These are phyloP conservation scores for Zaprionus ghesquierei DNA, from an alignment of 1,140 invertebrate species.

Conservation along the genomic window DNA sequence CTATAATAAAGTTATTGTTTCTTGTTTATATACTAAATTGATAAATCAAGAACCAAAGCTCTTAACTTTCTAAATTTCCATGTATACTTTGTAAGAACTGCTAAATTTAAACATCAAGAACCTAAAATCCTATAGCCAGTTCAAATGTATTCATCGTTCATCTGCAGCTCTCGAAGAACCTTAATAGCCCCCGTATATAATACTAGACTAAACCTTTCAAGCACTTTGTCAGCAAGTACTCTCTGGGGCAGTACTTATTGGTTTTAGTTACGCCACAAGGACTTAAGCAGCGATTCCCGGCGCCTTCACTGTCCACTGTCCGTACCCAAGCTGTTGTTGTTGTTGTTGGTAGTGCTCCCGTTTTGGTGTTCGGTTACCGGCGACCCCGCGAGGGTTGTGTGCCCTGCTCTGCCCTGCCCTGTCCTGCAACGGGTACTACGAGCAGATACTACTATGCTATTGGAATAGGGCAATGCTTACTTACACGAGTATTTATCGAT, in stretches of 20 bases:
- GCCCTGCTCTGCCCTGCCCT: background rate
- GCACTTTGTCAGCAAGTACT: constrained; percentile 30
- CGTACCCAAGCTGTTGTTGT: background rate
- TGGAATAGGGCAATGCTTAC: constrained; percentile 30
- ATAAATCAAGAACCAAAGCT: too few relatives aligned
- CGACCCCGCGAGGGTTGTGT: constrained; percentile 33
- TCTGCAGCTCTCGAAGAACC: background rate
- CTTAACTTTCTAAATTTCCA: too few relatives aligned
- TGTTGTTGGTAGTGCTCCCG: constrained; percentile 1
- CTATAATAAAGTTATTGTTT: too few relatives aligned
- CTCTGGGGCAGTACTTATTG: constrained; percentile 20
- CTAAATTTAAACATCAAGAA: too few relatives aligned
- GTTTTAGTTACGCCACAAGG: constrained; percentile 37
- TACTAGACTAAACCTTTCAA: constrained; percentile 12
- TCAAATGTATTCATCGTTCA: too few relatives aligned
- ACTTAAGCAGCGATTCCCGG: constrained; percentile 13
- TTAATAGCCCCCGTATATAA: background rate
- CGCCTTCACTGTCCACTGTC: constrained; percentile 1
- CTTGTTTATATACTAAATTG: too few relatives aligned
- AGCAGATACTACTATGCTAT: constrained; percentile 14
- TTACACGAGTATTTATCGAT: constrained; percentile 66
- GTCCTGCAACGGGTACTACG: background rate
- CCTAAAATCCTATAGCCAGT: too few relatives aligned
- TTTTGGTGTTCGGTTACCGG: constrained; percentile 37
- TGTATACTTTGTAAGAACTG: too few relatives aligned